phyloP scores from a whole-genome alignment of 2,113 vertebrate genomes.

The Myocastor coypus region DNA sequence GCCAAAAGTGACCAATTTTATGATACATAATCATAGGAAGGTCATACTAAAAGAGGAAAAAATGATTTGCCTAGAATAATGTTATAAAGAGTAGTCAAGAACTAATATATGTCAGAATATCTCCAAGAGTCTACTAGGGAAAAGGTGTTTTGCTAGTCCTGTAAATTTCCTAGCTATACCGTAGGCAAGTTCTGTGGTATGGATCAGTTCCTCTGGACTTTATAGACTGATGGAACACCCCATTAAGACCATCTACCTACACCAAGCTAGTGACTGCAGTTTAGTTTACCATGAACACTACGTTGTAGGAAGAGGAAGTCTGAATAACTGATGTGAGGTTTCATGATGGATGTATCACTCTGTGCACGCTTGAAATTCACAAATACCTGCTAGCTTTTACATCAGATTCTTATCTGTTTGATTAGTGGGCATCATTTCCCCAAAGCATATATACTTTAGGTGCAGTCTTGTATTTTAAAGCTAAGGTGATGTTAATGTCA shows the following conservation, averaged over 20 bases:
- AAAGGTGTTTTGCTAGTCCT: not conserved
- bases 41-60: constrained; percentile 11
- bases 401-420: not conserved
- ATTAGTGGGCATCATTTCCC: not conserved
- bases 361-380: not conserved
- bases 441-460: not conserved
- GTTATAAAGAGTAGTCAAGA: not conserved
- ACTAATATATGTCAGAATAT: constrained; percentile 12
- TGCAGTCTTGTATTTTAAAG: not conserved
- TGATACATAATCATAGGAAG: not conserved
- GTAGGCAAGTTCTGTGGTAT: not conserved
- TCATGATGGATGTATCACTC: not conserved
- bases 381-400: not conserved
- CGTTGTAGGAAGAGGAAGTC: not conserved
- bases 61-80: not conserved
- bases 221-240: not conserved
- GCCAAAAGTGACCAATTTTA: constrained; percentile 11
- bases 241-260: not conserved
- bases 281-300: not conserved
- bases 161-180: not conserved
- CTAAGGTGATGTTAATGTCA: not conserved
- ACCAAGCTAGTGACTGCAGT: not conserved
- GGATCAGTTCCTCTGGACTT: not conserved
- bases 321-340: not conserved
- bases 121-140: not conserved